Conservation (phyloP, 2,888 invertebrate genomes). For the Toxonevra muliebris region DNA sequence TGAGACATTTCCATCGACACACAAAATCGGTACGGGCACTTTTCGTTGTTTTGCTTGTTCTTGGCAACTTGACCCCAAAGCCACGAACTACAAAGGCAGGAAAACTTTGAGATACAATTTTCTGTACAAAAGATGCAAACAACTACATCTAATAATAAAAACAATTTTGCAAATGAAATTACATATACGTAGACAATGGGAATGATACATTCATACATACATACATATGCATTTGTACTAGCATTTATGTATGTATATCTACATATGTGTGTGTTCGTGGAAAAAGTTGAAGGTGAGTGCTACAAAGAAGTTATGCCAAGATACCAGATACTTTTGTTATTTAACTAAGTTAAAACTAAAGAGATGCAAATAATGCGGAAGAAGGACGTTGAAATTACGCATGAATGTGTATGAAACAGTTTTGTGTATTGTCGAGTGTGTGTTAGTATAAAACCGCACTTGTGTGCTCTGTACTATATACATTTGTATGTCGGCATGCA, state of each 20-base stretch:
- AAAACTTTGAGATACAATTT: slow-evolving; percentile 1
- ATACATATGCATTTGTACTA: too few relatives aligned
- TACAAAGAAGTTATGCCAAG: too few relatives aligned
- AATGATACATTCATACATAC: background rate
- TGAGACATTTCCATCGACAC: background rate
- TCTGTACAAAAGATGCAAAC: background rate
- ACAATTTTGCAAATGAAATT: slow-evolving; percentile 1
- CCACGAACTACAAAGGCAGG: slow-evolving; percentile 21
- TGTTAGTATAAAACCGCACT: slow-evolving; percentile 2
- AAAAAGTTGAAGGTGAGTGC: too few relatives aligned
- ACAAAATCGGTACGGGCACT: background rate
- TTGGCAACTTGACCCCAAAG: slow-evolving; percentile 41
- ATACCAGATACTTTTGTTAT: background rate
- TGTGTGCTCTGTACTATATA: background rate
- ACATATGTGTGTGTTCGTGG: too few relatives aligned
- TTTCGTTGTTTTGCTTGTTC: slow-evolving; percentile 14
- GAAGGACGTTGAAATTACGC: slow-evolving; percentile 49
- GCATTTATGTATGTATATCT: too few relatives aligned
- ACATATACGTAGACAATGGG: background rate
- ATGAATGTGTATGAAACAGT: background rate
- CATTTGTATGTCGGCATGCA: background rate
- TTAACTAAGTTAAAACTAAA: background rate
- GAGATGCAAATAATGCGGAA: slow-evolving; percentile 46
- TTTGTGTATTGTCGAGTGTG: background rate
- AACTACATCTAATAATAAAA: background rate